Conservation (phyloP, 2,888 invertebrate species). For the Drosophila macrospina region DNA sequence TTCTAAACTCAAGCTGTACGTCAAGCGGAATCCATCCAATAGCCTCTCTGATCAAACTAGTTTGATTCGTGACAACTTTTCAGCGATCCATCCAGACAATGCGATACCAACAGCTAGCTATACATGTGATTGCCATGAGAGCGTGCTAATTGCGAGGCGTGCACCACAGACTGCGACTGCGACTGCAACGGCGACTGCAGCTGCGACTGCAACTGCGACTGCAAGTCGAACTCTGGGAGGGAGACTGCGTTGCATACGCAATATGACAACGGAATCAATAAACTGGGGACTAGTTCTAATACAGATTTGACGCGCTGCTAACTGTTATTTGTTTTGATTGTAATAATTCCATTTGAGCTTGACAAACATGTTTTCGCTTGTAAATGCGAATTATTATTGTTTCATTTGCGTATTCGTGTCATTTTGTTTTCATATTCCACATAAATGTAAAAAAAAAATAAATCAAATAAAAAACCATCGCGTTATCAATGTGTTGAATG, state of each 20-base stretch:
- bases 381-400: slow-evolving; percentile 17
- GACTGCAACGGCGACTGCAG: background rate
- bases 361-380: slow-evolving; percentile 21
- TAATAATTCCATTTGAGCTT: slow-evolving; percentile 10
- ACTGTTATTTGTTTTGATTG: slow-evolving; percentile 25
- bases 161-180: slow-evolving; percentile 8
- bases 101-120: slow-evolving; percentile 20
- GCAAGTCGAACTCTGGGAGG: background rate
- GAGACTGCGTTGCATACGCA: background rate
- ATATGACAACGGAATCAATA: slow-evolving; percentile 17
- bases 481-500: slow-evolving; percentile 52
- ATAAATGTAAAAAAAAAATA: slow-evolving; percentile 26
- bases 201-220: background rate
- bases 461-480: slow-evolving; percentile 12
- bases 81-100: slow-evolving; percentile 14
- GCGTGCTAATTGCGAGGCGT: slow-evolving; percentile 55
- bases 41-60: slow-evolving; percentile 46
- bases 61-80: slow-evolving; percentile 47
- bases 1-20: slow-evolving; percentile 56
- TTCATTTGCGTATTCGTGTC: slow-evolving; percentile 17
- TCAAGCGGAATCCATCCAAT: slow-evolving; percentile 44
- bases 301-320: slow-evolving; percentile 11
- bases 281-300: slow-evolving; percentile 10
- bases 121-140: slow-evolving; percentile 66
- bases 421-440: slow-evolving; percentile 22